Percentiles rank a stretch among this genome's conserved stretches.
These are phyloP conservation scores for Lophius piscatorius DNA, from an alignment of 2,113 vertebrate genomes.

Conservation along the genomic window DNA sequence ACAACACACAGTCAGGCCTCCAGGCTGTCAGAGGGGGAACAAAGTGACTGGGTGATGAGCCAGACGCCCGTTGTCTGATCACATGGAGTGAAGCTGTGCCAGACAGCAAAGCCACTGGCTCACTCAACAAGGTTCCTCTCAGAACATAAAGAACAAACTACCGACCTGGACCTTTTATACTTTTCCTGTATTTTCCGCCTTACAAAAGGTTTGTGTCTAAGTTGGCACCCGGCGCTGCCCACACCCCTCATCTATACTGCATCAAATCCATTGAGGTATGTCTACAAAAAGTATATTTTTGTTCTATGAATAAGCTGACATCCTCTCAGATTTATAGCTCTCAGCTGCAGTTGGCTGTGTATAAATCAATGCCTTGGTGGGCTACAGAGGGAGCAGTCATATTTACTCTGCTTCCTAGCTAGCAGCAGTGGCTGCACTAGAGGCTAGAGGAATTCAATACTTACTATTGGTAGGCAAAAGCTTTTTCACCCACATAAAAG, in stretches of 20 bases:
- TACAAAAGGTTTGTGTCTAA: slow-evolving; percentile 43
- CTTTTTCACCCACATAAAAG: slow-evolving; percentile 54
- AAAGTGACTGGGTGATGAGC: slow-evolving; percentile 77
- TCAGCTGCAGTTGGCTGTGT: slow-evolving; percentile 73
- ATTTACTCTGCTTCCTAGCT: slow-evolving; percentile 77
- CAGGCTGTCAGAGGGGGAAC: slow-evolving; percentile 74
- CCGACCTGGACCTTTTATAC: slow-evolving; percentile 54
- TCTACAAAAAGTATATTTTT: slow-evolving; percentile 71
- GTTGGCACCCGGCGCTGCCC: slow-evolving; percentile 32
- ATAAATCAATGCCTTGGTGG: slow-evolving; percentile 80
- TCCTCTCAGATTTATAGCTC: slow-evolving; percentile 75
- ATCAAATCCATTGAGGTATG: slow-evolving; percentile 71
- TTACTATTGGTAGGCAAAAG: slow-evolving; percentile 64
- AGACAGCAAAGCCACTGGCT: slow-evolving; percentile 67
- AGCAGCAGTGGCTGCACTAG: slow-evolving; percentile 69
- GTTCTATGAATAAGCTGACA: slow-evolving; percentile 76
- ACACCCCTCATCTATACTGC: slow-evolving; percentile 65
- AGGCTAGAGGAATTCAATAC: slow-evolving; percentile 76
- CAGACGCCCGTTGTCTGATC: slow-evolving; percentile 73
- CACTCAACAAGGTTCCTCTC: slow-evolving; percentile 68
- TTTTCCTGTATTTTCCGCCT: slow-evolving; percentile 25
- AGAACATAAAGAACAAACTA: slow-evolving; percentile 55
- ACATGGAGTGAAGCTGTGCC: slow-evolving; percentile 74
- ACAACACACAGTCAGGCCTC: slow-evolving; percentile 66
- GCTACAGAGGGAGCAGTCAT: slow-evolving; percentile 74